These are phyloP conservation scores for Brenthis hecate DNA, from an alignment of 2,888 invertebrate genomes.

Conservation along the genomic window DNA sequence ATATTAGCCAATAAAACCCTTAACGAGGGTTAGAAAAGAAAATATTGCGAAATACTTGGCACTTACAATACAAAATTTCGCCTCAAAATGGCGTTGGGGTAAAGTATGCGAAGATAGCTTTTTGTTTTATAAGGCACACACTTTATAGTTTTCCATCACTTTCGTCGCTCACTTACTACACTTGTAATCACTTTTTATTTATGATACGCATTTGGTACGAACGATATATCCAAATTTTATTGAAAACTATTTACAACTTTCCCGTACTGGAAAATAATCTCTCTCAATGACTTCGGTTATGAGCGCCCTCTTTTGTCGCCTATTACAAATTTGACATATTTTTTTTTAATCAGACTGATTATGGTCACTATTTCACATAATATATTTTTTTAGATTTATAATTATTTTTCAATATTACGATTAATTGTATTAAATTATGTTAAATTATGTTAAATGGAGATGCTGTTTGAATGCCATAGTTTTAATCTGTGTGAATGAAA, in stretches of 20 bases:
- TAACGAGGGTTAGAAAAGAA: slow-evolving; percentile 58
- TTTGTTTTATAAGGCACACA: slow-evolving; percentile 77
- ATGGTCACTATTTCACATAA: not conserved
- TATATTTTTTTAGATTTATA: too few relatives aligned
- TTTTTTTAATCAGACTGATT: slow-evolving; percentile 14
- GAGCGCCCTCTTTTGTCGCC: slow-evolving; percentile 45
- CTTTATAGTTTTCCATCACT: slow-evolving; percentile 66
- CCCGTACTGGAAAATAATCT: slow-evolving; percentile 62
- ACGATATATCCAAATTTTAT: slow-evolving; percentile 58
- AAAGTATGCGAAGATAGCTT: slow-evolving; percentile 83
- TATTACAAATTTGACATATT: slow-evolving; percentile 33
- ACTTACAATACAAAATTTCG: slow-evolving; percentile 83
- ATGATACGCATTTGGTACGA: slow-evolving; percentile 49
- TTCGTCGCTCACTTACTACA: slow-evolving; percentile 60
- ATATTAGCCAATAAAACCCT: slow-evolving; percentile 54
- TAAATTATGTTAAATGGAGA: too few relatives aligned
- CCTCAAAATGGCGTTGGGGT: slow-evolving; percentile 84
- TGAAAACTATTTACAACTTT: slow-evolving; percentile 81
- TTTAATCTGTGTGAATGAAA: too few relatives aligned
- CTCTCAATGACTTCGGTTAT: slow-evolving; percentile 42
- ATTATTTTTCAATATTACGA: too few relatives aligned
- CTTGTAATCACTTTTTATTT: slow-evolving; percentile 62
- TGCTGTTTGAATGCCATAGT: too few relatives aligned
- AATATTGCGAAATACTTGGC: slow-evolving; percentile 82
- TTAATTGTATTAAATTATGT: too few relatives aligned